phyloP scores from a whole-genome alignment of 1,140 invertebrate species.

The Drosophila nigromelanica region DNA sequence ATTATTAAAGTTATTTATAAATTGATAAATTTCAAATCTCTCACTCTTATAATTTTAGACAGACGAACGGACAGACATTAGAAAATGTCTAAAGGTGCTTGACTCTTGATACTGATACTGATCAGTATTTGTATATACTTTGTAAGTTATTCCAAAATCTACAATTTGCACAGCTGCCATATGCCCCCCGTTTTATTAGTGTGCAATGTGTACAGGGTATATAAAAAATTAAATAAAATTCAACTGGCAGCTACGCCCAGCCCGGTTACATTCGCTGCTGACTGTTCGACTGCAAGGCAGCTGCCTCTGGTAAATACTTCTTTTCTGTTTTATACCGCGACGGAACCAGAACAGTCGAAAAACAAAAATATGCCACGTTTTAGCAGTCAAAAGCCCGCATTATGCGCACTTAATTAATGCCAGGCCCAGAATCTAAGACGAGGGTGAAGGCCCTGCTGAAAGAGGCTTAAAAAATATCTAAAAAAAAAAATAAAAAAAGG shows the following conservation, averaged over 20 bases:
- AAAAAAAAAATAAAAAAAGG: slow-evolving; percentile 22
- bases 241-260: slow-evolving; percentile 34
- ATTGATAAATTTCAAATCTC: too few relatives aligned
- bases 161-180: not conserved
- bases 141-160: too few relatives aligned
- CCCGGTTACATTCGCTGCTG: slow-evolving; percentile 31
- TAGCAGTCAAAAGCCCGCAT: slow-evolving; percentile 81
- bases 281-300: not conserved
- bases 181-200: not conserved
- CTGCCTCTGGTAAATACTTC: not conserved
- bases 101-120: too few relatives aligned
- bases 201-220: not conserved
- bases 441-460: slow-evolving; percentile 47
- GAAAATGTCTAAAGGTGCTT: too few relatives aligned
- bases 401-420: slow-evolving; percentile 79
- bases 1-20: too few relatives aligned
- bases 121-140: too few relatives aligned
- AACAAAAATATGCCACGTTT: slow-evolving; percentile 53
- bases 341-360: slow-evolving; percentile 37
- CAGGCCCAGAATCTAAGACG: slow-evolving; percentile 2
- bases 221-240: not conserved
- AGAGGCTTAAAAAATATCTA: slow-evolving; percentile 63
- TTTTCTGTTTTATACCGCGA: slow-evolving; percentile 25
- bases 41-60: too few relatives aligned
- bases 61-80: too few relatives aligned